phyloP scores from a whole-genome alignment of 2,888 invertebrate species.

The Carcina quercana region DNA sequence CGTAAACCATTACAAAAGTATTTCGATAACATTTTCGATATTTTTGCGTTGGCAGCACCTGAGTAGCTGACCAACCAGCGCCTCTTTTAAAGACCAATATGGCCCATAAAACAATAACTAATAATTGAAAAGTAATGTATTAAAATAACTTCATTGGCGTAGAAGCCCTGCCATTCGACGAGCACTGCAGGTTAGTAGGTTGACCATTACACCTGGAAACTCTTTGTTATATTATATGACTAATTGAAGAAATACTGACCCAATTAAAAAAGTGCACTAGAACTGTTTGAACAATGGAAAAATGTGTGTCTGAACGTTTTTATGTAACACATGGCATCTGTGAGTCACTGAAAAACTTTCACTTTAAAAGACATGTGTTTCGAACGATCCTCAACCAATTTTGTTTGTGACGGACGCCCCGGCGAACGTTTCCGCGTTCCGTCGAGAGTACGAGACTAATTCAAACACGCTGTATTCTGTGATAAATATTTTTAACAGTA shows the following conservation, averaged over 20 bases:
- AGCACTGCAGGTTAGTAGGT: constrained; percentile 20
- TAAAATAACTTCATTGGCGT: no score
- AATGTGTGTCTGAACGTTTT: no score
- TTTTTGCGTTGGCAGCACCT: no score
- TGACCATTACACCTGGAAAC: constrained; percentile 16
- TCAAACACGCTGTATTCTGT: constrained; percentile 29
- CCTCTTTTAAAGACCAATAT: no score
- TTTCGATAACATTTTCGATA: no score
- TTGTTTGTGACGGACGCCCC: constrained; percentile 16
- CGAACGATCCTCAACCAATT: constrained; percentile 15
- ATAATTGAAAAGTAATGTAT: no score
- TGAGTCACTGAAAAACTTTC: constrained; percentile 47
- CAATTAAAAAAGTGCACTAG: constrained; percentile 24
- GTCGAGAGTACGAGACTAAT: constrained; percentile 5
- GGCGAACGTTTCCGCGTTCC: constrained; percentile 4
- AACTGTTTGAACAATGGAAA: constrained; percentile 26
- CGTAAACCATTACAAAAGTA: no score
- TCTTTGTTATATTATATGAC: constrained; percentile 29
- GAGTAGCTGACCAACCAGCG: no score
- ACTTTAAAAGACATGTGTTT: constrained; percentile 36
- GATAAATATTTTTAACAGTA: no score
- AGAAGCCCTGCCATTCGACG: no score
- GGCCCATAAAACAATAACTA: no score
- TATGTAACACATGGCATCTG: constrained; percentile 25
- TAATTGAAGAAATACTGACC: constrained; percentile 37